phyloP scores from a whole-genome alignment of 2,113 vertebrate species.

The Centropus bengalensis region DNA sequence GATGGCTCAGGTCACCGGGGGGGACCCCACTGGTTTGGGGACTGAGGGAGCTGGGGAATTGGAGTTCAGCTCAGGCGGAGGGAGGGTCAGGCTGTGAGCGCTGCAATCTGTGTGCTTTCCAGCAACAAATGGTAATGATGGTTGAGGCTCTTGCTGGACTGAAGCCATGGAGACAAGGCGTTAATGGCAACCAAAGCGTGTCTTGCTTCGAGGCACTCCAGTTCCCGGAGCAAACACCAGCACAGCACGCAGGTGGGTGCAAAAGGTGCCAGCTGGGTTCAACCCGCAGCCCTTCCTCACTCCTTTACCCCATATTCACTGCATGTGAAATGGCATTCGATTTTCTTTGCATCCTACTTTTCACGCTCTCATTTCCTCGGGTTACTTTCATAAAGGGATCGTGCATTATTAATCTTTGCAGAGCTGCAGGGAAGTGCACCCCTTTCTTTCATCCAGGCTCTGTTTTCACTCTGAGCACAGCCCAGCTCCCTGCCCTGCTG shows the following conservation, averaged over 20 bases:
- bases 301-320: rapidly evolving
- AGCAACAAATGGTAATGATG: background rate
- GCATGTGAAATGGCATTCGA: rapidly evolving
- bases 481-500: background rate
- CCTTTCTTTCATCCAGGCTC: rapidly evolving
- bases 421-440: background rate
- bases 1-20: rapidly evolving
- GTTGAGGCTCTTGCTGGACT: background rate
- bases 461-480: rapidly evolving
- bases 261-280: background rate
- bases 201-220: background rate
- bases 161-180: background rate
- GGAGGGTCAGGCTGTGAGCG: background rate
- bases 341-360: background rate
- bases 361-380: background rate
- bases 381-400: background rate
- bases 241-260: rapidly evolving
- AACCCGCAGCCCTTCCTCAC: background rate
- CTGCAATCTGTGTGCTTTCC: background rate
- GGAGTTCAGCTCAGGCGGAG: background rate
- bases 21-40: rapidly evolving
- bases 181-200: background rate
- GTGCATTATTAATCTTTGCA: background rate
- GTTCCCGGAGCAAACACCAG: background rate
- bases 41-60: rapidly evolving